These are phyloP conservation scores for Cheilinus undulatus DNA, from an alignment of 2,113 vertebrate species.

Conservation along the genomic window DNA sequence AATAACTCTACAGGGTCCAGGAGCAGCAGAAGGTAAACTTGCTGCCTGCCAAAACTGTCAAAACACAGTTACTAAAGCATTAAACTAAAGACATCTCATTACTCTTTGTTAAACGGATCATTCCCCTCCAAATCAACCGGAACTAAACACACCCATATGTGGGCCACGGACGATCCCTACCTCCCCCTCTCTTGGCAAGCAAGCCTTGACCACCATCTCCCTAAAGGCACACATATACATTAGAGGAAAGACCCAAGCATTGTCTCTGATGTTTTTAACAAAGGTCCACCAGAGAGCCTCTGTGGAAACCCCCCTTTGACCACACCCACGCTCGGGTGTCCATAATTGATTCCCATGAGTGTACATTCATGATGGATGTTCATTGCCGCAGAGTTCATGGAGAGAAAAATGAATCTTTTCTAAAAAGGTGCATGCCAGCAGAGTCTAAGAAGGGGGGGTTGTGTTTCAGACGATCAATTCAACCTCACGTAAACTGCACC, in stretches of 20 bases:
- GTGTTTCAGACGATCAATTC: slow-evolving; percentile 49
- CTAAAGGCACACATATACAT: slow-evolving; percentile 27
- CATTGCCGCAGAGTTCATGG: slow-evolving; percentile 22
- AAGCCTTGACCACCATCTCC: slow-evolving; percentile 7
- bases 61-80: slow-evolving; percentile 20
- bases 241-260: slow-evolving; percentile 23
- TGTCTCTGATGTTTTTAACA: slow-evolving; percentile 60
- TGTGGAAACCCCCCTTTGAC: slow-evolving; percentile 33
- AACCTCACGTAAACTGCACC: slow-evolving; percentile 22
- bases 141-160: slow-evolving; percentile 77
- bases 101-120: slow-evolving; percentile 61
- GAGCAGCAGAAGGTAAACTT: neutral
- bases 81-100: slow-evolving; percentile 51
- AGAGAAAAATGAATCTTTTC: slow-evolving; percentile 43
- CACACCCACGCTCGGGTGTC: slow-evolving; percentile 38
- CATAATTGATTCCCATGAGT: slow-evolving; percentile 63
- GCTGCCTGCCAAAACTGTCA: neutral
- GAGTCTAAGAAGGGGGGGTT: slow-evolving; percentile 16
- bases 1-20: neutral
- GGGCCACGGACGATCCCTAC: slow-evolving; percentile 20
- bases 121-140: slow-evolving; percentile 63
- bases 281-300: slow-evolving; percentile 16
- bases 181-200: slow-evolving; percentile 5
- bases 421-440: slow-evolving; percentile 17
- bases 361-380: slow-evolving; percentile 51